phyloP scores from a whole-genome alignment of 2,113 vertebrate species.

The Dasyurus viverrinus region DNA sequence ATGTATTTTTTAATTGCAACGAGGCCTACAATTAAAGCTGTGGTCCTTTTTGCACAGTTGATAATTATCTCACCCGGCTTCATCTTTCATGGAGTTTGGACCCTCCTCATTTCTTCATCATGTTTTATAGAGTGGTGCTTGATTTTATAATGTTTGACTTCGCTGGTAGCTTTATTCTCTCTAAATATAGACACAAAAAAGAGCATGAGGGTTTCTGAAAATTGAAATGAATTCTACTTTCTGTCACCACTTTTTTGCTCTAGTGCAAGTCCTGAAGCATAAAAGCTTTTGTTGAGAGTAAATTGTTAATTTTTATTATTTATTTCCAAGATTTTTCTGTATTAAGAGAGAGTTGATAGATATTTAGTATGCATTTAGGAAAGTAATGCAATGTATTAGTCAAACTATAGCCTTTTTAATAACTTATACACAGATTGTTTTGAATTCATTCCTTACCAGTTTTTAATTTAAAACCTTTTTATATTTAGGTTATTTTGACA shows the following conservation, averaged over 20 bases:
- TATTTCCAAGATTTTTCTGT: background rate
- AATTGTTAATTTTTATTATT: background rate
- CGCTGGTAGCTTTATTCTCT: background rate
- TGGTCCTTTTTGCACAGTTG: conserved; percentile 85
- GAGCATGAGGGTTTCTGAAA: background rate
- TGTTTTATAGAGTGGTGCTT: background rate
- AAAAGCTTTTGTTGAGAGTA: background rate
- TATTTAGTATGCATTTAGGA: background rate
- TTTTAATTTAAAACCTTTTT: background rate
- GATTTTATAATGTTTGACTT: background rate
- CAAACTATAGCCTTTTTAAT: background rate
- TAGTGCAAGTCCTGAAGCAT: background rate
- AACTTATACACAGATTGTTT: background rate
- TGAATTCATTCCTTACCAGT: background rate
- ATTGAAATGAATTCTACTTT: background rate
- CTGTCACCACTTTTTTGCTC: background rate
- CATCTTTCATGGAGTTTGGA: background rate
- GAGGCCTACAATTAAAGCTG: conserved; percentile 77
- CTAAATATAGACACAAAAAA: background rate
- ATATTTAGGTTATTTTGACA: background rate
- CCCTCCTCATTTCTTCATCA: background rate
- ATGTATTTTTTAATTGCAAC: conserved; percentile 88
- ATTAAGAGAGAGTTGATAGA: background rate
- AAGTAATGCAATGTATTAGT: background rate
- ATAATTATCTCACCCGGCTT: background rate